Evolutionary conservation across 2,888 invertebrate genomes (phyloP).

Genomic region (Bibio marci): DNA sequence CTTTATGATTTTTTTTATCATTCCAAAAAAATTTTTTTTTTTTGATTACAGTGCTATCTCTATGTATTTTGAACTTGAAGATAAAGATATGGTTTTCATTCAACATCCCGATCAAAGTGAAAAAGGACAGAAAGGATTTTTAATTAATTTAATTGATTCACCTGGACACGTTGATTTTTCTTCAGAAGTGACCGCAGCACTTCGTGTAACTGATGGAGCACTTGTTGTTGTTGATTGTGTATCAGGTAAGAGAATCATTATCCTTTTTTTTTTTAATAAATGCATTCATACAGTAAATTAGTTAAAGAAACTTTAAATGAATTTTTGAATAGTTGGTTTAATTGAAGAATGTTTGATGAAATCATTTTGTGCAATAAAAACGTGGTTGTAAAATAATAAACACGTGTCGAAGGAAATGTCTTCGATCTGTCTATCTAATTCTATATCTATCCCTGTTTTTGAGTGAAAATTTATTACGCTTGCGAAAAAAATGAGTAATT

Average conservation of each 20-base stretch:
- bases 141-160: conserved; percentile 99
- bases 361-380: too few species aligned
- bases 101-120: conserved; percentile 81
- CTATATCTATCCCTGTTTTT: too few species aligned
- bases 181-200: conserved; percentile 97
- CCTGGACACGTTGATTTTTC: conserved; percentile 99
- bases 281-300: too few species aligned
- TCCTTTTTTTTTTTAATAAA: too few species aligned
- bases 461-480: too few species aligned
- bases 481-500: too few species aligned
- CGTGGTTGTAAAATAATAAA: too few species aligned
- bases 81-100: conserved; percentile 89
- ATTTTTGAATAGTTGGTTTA: too few species aligned
- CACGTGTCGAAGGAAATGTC: too few species aligned
- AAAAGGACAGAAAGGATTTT: conserved; percentile 83
- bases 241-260: conserved; percentile 54
- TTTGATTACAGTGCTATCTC: conserved; percentile 72
- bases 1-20: conserved; percentile 6
- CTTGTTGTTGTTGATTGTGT: conserved; percentile 99
- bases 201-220: conserved; percentile 99
- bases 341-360: too few species aligned
- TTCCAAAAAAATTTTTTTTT: conserved; percentile 2
- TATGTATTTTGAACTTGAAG: conserved; percentile 94
- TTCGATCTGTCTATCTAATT: too few species aligned
- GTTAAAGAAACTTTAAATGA: too few species aligned